Evolutionary conservation across 2,797 vertebrate species (phyloP).

Genomic region (Schizopygopsis malacanthus): DNA sequence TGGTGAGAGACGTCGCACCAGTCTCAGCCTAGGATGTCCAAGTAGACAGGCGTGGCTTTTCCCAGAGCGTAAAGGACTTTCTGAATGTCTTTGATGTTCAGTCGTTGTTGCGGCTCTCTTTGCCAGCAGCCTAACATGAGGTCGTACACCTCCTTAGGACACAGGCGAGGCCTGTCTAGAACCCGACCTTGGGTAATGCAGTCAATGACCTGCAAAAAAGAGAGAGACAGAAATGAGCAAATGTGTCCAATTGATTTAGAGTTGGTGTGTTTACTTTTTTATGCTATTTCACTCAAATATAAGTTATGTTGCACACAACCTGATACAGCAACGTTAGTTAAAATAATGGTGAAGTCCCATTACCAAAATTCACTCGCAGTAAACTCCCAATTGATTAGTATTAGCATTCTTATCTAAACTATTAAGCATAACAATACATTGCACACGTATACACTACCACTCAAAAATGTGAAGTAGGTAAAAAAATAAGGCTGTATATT

Average conservation of each 20-base stretch:
- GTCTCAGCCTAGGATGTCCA: conserved; percentile 97
- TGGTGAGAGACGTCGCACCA: conserved; percentile 62
- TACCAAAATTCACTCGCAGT: neutral
- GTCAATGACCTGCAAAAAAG: conserved; percentile 88
- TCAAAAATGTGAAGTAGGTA: neutral
- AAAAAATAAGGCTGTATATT: neutral
- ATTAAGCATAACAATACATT: neutral
- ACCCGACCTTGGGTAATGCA: conserved; percentile 97
- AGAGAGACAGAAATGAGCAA: conserved; percentile 20
- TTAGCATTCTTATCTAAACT: neutral
- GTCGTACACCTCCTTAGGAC: conserved; percentile 96
- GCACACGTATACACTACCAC: neutral
- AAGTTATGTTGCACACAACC: neutral
- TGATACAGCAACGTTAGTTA: neutral
- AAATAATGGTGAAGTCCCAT: too few relatives aligned
- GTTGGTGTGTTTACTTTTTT: neutral
- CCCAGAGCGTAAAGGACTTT: conserved; percentile 95
- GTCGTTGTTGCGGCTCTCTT: conserved; percentile 93
- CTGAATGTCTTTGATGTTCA: conserved; percentile 98
- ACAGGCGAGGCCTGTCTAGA: conserved; percentile 92
- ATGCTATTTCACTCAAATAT: neutral
- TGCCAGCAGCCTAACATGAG: conserved; percentile 99
- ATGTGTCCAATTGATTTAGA: neutral
- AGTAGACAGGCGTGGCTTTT: conserved; percentile 96
- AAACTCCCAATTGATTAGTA: neutral